These are phyloP conservation scores for Octopus sinensis DNA, from an alignment of 1,140 invertebrate species.

Conservation along the genomic window DNA sequence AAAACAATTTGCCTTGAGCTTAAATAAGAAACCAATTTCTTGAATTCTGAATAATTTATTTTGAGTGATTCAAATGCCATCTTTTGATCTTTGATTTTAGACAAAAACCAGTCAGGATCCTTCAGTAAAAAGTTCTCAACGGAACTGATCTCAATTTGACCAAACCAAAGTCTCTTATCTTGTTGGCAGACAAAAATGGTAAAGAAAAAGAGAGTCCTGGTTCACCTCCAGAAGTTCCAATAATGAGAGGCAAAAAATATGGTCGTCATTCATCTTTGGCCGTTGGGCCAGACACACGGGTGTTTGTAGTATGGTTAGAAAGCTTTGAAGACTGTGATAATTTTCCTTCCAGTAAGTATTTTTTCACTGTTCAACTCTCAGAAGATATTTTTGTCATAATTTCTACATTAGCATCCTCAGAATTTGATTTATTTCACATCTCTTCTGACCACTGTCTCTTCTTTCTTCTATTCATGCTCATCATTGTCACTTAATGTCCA, in stretches of 20 bases:
- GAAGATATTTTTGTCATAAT: neutral
- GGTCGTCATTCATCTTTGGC: slow-evolving; percentile 43
- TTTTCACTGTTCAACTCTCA: neutral
- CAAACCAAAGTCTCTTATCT: slow-evolving; percentile 49
- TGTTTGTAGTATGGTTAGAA: slow-evolving; percentile 92
- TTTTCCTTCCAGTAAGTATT: slow-evolving; percentile 75
- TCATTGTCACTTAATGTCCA: too few relatives aligned
- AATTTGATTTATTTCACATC: too few relatives aligned
- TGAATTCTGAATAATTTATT: too few relatives aligned
- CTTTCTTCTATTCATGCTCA: too few relatives aligned
- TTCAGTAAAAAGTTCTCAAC: neutral
- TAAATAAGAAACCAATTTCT: too few relatives aligned
- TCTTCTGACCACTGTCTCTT: too few relatives aligned
- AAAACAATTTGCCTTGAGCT: too few relatives aligned
- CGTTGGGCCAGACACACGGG: slow-evolving; percentile 65
- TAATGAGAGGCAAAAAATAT: slow-evolving; percentile 25
- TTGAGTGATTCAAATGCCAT: too few relatives aligned
- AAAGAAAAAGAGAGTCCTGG: slow-evolving; percentile 37
- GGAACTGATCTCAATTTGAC: slow-evolving; percentile 11
- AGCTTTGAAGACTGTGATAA: slow-evolving; percentile 86
- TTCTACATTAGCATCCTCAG: too few relatives aligned
- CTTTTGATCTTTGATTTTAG: slow-evolving; percentile 17
- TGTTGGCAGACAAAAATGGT: slow-evolving; percentile 34
- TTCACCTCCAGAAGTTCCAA: slow-evolving; percentile 36
- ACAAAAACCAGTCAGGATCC: slow-evolving; percentile 35